Percentiles rank a stretch among this genome's conserved stretches.
phyloP scores from a whole-genome alignment of 1,140 invertebrate species.

The Cataglyphis hispanica region DNA sequence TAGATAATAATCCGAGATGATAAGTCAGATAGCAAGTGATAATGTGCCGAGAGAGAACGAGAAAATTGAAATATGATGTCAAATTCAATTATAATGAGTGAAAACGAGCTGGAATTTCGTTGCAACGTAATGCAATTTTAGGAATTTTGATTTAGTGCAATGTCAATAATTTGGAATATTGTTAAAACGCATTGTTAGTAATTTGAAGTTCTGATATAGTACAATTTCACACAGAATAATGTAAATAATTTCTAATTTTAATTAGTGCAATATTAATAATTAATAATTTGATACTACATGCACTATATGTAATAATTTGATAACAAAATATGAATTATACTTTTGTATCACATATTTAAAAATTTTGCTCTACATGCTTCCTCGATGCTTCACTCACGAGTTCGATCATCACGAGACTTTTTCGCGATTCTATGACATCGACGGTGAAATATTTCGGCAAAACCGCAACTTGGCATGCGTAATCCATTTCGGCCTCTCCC shows the following conservation, averaged over 20 bases:
- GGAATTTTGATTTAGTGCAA: conserved; percentile 2
- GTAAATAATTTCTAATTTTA: conserved; percentile 27
- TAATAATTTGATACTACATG: background rate
- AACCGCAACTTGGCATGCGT: conserved; percentile 58
- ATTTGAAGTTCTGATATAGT: conserved; percentile 1
- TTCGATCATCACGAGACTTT: conserved; percentile 49
- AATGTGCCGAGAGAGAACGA: background rate
- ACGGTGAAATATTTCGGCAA: conserved; percentile 56
- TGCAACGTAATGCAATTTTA: background rate
- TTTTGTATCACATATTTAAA: background rate
- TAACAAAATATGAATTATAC: background rate
- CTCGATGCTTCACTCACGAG: conserved; percentile 1
- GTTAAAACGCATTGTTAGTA: background rate
- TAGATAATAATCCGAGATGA: background rate
- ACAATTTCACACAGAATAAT: background rate
- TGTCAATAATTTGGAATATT: conserved; percentile 2
- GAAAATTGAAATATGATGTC: background rate
- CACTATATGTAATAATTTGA: too few species aligned
- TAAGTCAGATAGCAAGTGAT: conserved; percentile 36
- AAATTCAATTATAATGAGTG: conserved; percentile 6
- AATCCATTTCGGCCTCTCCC: conserved; percentile 38
- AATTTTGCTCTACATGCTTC: conserved; percentile 9
- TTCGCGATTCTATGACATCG: conserved; percentile 50
- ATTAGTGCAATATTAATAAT: conserved; percentile 7
- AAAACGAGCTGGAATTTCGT: conserved; percentile 28